Conservation (phyloP, 2,888 invertebrate species). For the Tachina grossa region DNA sequence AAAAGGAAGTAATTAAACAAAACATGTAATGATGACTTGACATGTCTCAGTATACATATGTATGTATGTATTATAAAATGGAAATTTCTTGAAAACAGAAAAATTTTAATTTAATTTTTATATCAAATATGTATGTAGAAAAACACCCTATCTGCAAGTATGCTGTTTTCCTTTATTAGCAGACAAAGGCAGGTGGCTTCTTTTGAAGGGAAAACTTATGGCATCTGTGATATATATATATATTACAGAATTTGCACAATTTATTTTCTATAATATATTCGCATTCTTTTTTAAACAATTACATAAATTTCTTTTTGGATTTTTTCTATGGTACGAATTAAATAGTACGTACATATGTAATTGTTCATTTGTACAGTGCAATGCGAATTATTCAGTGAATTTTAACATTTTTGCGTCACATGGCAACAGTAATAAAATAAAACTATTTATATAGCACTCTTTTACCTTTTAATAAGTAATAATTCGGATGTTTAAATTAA, state of each 20-base stretch:
- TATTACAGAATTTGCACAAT: slow-evolving; percentile 26
- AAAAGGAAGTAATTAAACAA: background rate
- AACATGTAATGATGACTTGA: slow-evolving; percentile 41
- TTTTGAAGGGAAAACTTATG: slow-evolving; percentile 28
- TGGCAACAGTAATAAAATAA: slow-evolving; percentile 54
- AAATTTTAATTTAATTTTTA: background rate
- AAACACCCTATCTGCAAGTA: background rate
- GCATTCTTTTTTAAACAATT: slow-evolving; percentile 45
- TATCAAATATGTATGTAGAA: background rate
- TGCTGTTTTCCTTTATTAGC: background rate
- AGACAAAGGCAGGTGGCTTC: slow-evolving; percentile 54
- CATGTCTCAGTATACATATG: slow-evolving; percentile 2
- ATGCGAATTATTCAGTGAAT: slow-evolving; percentile 22
- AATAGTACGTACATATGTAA: background rate
- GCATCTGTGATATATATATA: background rate
- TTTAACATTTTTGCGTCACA: slow-evolving; percentile 57
- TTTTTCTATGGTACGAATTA: background rate
- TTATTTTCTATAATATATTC: slow-evolving; percentile 13
- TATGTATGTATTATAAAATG: background rate
- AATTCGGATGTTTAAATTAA: background rate
- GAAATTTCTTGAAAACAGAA: background rate
- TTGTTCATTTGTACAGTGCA: background rate
- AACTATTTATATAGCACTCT: background rate
- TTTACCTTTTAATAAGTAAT: background rate
- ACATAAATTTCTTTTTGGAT: slow-evolving; percentile 55